Evolutionary conservation across 2,888 invertebrate genomes (phyloP).

Genomic region (Pycnomerus fuliginosus): DNA sequence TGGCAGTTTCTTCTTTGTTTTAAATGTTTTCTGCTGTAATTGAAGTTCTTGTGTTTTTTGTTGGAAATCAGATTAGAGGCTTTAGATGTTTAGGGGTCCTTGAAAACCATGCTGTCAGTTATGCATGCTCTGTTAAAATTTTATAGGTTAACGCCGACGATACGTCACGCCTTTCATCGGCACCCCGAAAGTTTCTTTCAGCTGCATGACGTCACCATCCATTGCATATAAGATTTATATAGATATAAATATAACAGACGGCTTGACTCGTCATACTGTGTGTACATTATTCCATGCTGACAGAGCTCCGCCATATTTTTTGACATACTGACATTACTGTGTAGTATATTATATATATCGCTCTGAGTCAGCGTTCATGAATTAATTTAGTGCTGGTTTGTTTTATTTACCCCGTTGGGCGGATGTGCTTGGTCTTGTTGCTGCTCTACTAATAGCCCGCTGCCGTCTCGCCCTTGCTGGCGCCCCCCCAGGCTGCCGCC

Average conservation of each 20-base stretch:
- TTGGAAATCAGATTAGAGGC: slow-evolving; percentile 4
- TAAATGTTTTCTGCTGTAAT: slow-evolving; percentile 42
- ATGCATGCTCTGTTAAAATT: too few species aligned
- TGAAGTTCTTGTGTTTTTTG: slow-evolving; percentile 37
- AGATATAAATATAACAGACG: too few species aligned
- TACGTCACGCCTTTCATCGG: too few species aligned
- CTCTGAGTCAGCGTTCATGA: slow-evolving; percentile 26
- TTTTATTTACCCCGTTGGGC: slow-evolving; percentile 53
- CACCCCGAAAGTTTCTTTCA: too few species aligned
- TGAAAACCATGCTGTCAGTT: too few species aligned
- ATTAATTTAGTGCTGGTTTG: slow-evolving; percentile 54
- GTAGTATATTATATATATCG: slow-evolving; percentile 17
- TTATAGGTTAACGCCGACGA: too few species aligned
- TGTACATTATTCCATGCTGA: slow-evolving; percentile 10
- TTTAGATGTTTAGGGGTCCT: slow-evolving; percentile 21
- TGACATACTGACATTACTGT: slow-evolving; percentile 16
- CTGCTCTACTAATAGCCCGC: slow-evolving; percentile 57
- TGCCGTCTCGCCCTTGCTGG: slow-evolving; percentile 62
- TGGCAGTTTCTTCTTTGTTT: slow-evolving; percentile 30
- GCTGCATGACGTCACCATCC: too few species aligned
- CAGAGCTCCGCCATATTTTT: slow-evolving; percentile 16
- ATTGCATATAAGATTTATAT: too few species aligned
- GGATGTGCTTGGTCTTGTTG: slow-evolving; percentile 55
- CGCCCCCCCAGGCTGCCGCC: slow-evolving; percentile 60
- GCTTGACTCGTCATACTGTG: too few species aligned